Base-by-base conservation (phyloP, 2,888 invertebrate species). In the Idaea straminata region DNA sequence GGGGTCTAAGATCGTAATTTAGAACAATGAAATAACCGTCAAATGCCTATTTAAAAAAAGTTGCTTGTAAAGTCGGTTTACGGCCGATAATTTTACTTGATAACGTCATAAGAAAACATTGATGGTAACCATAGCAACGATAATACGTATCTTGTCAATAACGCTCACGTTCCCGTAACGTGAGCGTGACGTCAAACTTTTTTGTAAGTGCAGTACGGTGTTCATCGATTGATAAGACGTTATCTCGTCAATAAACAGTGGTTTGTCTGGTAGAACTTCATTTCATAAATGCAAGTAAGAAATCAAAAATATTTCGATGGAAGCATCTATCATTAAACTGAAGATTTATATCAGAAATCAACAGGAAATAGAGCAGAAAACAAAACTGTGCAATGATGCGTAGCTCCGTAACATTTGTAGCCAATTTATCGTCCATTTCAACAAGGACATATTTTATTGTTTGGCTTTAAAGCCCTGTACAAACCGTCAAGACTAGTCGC, bases 371-470 rank as follows among this genome's bases (percentile, higher is more conserved):
- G 34, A 59, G 59, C 34, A 59, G 47, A 47, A 59, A 5, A 59
- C 34, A 59, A 59, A 59, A 59, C 16, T 59, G 34, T 59, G 59
- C 59, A 59, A 34, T 59, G 25, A 34, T 34, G 59, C 59, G 59
- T 59, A 59, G 34, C 4, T 59, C 59, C 34, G 10, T 47, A 47
- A 47, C 47, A 47, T 47, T 10, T 5, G 47, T 47, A 47, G 47
- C 6, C 47, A 47, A 47, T 47, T 47, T 47, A 47, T 47, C 47
- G 47, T 13, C 10, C 6, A 47, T 47, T 47, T 47, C 47, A 47
- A 47, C 47, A 47, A 47, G 47, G 47, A 13, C 47, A 47, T 47
- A 47, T 47, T 47, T 47, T 47, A 47, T 47, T 47, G 10, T 47
- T 13, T 47, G 4, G 13, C 47, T 47, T 47, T 47, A 47, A 47